Percentiles rank a stretch among this genome's conserved stretches.
Conservation (phyloP, 2,888 invertebrate species). For the Girardia tigrina region DNA sequence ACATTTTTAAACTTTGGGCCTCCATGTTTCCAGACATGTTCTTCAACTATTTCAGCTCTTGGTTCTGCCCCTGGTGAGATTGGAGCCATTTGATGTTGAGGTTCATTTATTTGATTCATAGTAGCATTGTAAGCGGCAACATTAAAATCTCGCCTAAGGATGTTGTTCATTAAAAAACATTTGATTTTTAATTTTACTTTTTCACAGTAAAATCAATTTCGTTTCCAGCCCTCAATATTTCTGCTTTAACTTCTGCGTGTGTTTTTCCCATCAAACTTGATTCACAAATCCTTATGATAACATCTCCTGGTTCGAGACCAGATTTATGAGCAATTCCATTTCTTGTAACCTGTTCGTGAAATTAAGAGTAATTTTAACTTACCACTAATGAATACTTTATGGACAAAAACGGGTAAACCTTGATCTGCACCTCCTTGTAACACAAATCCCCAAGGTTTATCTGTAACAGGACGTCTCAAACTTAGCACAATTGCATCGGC, state of each 20-base stretch:
- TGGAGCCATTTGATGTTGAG: slow-evolving; percentile 25
- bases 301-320: slow-evolving; percentile 38
- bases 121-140: slow-evolving; percentile 35
- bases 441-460: slow-evolving; percentile 48
- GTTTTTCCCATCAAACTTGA: slow-evolving; percentile 37
- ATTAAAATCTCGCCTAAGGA: slow-evolving; percentile 34
- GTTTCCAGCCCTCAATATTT: slow-evolving; percentile 41
- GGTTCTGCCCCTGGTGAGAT: slow-evolving; percentile 37
- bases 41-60: slow-evolving; percentile 39
- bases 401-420: slow-evolving; percentile 44
- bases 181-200: slow-evolving; percentile 40
- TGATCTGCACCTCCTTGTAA: slow-evolving; percentile 47
- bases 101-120: slow-evolving; percentile 32
- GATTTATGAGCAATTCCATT: slow-evolving; percentile 37
- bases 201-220: slow-evolving; percentile 40
- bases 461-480: slow-evolving; percentile 43
- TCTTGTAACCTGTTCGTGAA: slow-evolving; percentile 31
- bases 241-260: slow-evolving; percentile 40
- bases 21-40: slow-evolving; percentile 38
- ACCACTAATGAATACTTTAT: slow-evolving; percentile 41
- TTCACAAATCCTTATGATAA: slow-evolving; percentile 39
- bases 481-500: slow-evolving; percentile 32
- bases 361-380: neutral
- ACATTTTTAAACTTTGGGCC: slow-evolving; percentile 45
- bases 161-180: no score